Evolutionary conservation across 2,888 invertebrate genomes (phyloP).

Genomic region (Diachrysia chrysitis): DNA sequence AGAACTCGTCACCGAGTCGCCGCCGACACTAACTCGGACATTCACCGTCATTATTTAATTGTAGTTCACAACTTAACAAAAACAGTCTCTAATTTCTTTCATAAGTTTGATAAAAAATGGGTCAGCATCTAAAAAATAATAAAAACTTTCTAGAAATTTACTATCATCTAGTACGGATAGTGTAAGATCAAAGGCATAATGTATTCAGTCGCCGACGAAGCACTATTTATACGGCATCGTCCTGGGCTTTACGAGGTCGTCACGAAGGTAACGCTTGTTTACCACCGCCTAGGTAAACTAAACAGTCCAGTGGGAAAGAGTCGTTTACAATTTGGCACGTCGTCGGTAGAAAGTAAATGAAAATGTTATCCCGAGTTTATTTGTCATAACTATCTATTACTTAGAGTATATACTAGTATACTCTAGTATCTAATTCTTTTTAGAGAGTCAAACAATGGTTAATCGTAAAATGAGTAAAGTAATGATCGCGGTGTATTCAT

Average conservation of each 20-base stretch:
- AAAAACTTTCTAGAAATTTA: constrained; percentile 3
- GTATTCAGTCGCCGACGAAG: constrained; percentile 26
- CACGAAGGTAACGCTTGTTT: constrained; percentile 8
- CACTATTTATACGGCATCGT: constrained; percentile 23
- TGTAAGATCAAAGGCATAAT: constrained; percentile 21
- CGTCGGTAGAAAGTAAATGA: not conserved
- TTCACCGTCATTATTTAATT: not conserved
- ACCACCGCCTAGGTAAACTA: constrained; percentile 9
- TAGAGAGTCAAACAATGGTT: not conserved
- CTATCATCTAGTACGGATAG: constrained; percentile 6
- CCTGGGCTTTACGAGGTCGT: constrained; percentile 20
- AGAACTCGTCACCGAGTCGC: not conserved
- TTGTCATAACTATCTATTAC: not conserved
- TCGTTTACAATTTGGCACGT: not conserved
- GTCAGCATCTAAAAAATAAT: not conserved
- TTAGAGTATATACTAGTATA: not conserved
- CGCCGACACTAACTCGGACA: not conserved
- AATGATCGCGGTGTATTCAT: constrained; percentile 1
- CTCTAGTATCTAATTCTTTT: not conserved
- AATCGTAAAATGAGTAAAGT: not conserved
- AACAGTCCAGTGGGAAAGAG: not conserved
- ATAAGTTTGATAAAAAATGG: not conserved
- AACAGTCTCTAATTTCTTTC: not conserved
- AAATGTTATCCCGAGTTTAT: not conserved
- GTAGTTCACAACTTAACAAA: not conserved